phyloP scores from a whole-genome alignment of 2,888 invertebrate species.

The Physocephala rufipes region DNA sequence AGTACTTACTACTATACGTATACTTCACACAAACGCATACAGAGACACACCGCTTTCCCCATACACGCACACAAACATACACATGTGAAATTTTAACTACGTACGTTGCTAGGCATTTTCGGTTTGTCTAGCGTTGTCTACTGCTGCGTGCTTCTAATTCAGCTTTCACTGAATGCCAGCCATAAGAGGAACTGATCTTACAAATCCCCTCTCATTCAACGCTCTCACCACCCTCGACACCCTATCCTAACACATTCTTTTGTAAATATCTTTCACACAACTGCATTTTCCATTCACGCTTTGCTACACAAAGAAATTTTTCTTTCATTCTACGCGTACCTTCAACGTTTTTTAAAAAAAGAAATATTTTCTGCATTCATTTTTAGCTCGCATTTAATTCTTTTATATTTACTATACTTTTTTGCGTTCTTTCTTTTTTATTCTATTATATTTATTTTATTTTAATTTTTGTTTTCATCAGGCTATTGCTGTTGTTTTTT shows the following conservation, averaged over 20 bases:
- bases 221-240: neutral
- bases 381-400: neutral
- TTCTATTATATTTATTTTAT: neutral
- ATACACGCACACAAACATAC: neutral
- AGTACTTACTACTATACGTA: neutral
- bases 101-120: too few relatives aligned
- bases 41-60: neutral
- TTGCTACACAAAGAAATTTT: slow-evolving; percentile 31
- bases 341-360: too few relatives aligned
- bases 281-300: slow-evolving; percentile 34
- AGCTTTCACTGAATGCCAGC: neutral
- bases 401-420: neutral
- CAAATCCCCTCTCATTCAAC: neutral
- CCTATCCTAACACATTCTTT: slow-evolving; percentile 22
- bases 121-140: too few relatives aligned
- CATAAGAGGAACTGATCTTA: neutral
- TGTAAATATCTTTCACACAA: slow-evolving; percentile 35
- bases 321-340: neutral
- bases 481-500: too few relatives aligned
- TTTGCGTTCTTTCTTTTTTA: too few relatives aligned
- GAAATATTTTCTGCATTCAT: slow-evolving; percentile 5
- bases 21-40: too few relatives aligned
- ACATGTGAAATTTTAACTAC: neutral
- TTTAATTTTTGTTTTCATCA: neutral
- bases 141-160: neutral